Evolutionary conservation across 2,797 vertebrate genomes (phyloP).

Genomic region (Enoplosus armatus): DNA sequence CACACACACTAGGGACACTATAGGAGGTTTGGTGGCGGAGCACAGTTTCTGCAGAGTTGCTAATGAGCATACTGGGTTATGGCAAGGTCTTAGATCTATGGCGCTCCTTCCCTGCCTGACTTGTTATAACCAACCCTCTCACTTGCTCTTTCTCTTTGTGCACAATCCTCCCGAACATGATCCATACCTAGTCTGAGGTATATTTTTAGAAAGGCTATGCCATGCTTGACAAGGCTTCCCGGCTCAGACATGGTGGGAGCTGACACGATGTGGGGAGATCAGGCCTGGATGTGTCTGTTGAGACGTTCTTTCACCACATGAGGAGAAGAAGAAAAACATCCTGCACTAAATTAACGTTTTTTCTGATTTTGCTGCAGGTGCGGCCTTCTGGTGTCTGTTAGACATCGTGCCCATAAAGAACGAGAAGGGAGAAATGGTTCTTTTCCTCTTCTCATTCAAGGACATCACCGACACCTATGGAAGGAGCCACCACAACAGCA

Average conservation of each 20-base stretch:
- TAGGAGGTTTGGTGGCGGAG: constrained; percentile 60
- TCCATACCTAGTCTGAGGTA: constrained; percentile 51
- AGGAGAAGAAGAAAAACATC: neutral
- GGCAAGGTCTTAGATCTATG: constrained; percentile 61
- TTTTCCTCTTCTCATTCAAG: constrained; percentile 98
- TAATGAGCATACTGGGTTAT: constrained; percentile 74
- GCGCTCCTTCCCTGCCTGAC: constrained; percentile 42
- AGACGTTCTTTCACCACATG: constrained; percentile 2
- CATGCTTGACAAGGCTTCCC: constrained; percentile 21
- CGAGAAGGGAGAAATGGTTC: constrained; percentile 96
- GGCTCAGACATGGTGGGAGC: constrained; percentile 8
- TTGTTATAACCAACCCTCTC: constrained; percentile 54
- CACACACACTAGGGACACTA: constrained; percentile 34
- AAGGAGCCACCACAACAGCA: constrained; percentile 80
- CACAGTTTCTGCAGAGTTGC: constrained; percentile 59
- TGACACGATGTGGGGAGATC: constrained; percentile 33
- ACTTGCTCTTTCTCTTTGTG: constrained; percentile 44
- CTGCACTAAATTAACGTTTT: constrained; percentile 1
- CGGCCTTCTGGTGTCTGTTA: constrained; percentile 93
- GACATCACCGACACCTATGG: constrained; percentile 91
- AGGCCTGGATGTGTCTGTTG: neutral
- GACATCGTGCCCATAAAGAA: constrained; percentile 99
- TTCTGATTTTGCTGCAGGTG: constrained; percentile 81
- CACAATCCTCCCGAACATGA: constrained; percentile 35
- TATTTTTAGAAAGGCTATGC: constrained; percentile 59